Evolutionary conservation across 2,113 vertebrate species (phyloP).

Genomic region (Poeciliopsis prolifica): DNA sequence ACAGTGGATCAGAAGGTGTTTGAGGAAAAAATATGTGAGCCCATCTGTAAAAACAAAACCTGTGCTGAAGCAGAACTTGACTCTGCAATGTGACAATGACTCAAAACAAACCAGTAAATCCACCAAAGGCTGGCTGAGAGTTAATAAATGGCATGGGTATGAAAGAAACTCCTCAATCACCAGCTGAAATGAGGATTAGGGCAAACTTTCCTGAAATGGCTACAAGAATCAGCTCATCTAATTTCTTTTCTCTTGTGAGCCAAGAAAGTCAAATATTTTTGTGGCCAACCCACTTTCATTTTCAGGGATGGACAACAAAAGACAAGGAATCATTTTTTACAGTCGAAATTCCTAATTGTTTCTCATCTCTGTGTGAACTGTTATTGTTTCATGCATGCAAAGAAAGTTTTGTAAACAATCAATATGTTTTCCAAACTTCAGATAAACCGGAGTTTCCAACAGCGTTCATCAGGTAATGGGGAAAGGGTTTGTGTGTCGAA

Average conservation of each 20-base stretch:
- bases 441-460: conserved; percentile 74
- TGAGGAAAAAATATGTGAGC: no score
- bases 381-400: conserved; percentile 11
- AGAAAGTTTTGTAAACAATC: conserved; percentile 51
- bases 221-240: neutral
- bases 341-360: neutral
- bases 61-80: neutral
- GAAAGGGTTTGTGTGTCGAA: conserved; percentile 40
- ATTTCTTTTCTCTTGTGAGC: no score
- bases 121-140: neutral
- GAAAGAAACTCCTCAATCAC: neutral
- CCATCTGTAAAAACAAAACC: neutral
- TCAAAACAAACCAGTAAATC: neutral
- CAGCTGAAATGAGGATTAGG: neutral
- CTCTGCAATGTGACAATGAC: neutral
- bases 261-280: no score
- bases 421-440: conserved; percentile 70
- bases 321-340: neutral
- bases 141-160: neutral
- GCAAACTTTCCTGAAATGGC: neutral
- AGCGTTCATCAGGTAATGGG: conserved; percentile 73
- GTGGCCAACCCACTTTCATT: no score
- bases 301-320: no score
- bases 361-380: neutral
- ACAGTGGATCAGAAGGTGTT: no score